Evolutionary conservation across 2,888 invertebrate species (phyloP), one percentile per base, ranked within the genome.

Genomic region (Schizaphis graminum): DNA sequence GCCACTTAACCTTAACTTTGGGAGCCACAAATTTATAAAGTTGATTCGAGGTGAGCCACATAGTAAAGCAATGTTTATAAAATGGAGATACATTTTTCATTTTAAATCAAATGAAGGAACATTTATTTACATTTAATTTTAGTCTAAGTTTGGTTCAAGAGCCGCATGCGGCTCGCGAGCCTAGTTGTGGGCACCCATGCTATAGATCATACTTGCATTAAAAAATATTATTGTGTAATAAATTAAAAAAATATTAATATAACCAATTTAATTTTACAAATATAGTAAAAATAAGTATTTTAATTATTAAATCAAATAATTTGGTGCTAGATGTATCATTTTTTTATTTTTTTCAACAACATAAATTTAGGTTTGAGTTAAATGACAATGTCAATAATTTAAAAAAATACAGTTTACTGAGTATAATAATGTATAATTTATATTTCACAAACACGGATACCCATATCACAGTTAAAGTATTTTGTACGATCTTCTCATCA

Each of bases 401-500:
- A 77, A 77, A 10, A 67, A 49, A 53, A 35, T 67, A 89, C 24
- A 53, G 1, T 67, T 35, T 44, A 61, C 41, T 13, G 49, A 53
- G n/a, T 53, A 92, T 28, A 88, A 92, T 89, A 77, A 44, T 77
- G 49, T 91, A 67, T 61, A 94, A 90, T 86, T 94, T 94, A 86
- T 94, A 94, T 91, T 94, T 94, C 67, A 91, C 91, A 86, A 67
- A 94, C 61, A 94, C 87, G 89, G 91, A 91, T 91, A 61, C 67
- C 91, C 91, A 91, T 94, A 94, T 94, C 94, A 94, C 94, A 94
- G 94, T 87, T 91, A 86, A 91, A 90, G 53, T 90, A 87, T 90
- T 94, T 94, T 94, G 94, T 94, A 94, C 86, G 91, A 94, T 94
- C 61, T 94, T 94, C 85, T 91, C 86, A 85, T 94, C 41, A 91